These are phyloP conservation scores for Scleropages formosus DNA, from an alignment of 2,797 vertebrate species.

Conservation along the genomic window DNA sequence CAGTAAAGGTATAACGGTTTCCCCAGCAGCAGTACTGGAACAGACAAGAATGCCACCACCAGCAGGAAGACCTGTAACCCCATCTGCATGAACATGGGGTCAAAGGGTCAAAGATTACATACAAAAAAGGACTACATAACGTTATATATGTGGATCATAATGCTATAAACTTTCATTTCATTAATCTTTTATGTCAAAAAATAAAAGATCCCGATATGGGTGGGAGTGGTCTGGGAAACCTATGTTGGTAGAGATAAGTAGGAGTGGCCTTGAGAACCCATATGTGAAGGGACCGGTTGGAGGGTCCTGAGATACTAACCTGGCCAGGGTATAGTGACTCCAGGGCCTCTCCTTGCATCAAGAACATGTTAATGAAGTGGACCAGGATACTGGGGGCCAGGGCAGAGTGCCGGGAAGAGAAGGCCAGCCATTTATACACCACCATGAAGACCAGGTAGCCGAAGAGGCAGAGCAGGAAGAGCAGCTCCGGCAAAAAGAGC, in stretches of 20 bases:
- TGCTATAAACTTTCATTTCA: no score
- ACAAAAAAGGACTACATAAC: background rate
- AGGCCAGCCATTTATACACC: constrained; percentile 89
- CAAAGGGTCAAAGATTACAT: no score
- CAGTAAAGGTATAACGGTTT: constrained; percentile 91
- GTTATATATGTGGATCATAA: no score
- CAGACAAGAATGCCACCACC: constrained; percentile 74
- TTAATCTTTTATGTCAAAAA: no score
- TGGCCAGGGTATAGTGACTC: constrained; percentile 78
- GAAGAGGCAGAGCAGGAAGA: constrained; percentile 91
- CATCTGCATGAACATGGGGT: constrained; percentile 59
- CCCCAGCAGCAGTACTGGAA: constrained; percentile 88
- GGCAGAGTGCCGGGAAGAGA: constrained; percentile 71
- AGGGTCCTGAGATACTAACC: constrained; percentile 57
- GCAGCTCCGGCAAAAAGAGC: constrained; percentile 87
- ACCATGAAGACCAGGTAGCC: constrained; percentile 95
- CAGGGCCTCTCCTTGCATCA: constrained; percentile 70
- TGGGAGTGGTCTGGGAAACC: no score
- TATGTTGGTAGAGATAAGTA: background rate
- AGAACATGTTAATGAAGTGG: constrained; percentile 95
- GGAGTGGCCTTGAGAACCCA: background rate
- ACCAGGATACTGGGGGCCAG: constrained; percentile 91
- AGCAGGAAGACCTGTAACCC: constrained; percentile 82
- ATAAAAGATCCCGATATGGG: no score
- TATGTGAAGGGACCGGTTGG: background rate